Percentiles rank a stretch among this genome's conserved stretches.
phyloP scores from a whole-genome alignment of 2,888 invertebrate genomes.

The Cheilosia soror region DNA sequence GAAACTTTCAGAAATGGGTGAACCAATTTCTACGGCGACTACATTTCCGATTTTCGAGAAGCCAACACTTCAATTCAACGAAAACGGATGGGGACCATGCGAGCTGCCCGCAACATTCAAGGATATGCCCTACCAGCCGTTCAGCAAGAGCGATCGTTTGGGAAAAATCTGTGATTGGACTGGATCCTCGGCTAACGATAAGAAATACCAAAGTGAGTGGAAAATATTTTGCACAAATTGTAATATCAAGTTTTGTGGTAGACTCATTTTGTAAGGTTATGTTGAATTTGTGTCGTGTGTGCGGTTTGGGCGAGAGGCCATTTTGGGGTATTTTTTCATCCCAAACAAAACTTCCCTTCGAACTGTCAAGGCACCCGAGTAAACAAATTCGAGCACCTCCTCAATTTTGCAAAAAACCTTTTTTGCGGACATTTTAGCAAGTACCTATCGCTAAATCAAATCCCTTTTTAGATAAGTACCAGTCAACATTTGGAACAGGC shows the following conservation, averaged over 20 bases:
- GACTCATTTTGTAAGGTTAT: constrained; percentile 53
- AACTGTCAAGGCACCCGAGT: constrained; percentile 19
- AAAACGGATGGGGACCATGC: constrained; percentile 97
- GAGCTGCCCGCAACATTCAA: constrained; percentile 95
- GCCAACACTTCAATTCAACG: constrained; percentile 82
- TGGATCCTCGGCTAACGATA: constrained; percentile 95
- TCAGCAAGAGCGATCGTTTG: constrained; percentile 98
- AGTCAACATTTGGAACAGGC: constrained; percentile 96
- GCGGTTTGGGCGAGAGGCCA: constrained; percentile 47
- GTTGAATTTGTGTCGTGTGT: constrained; percentile 51
- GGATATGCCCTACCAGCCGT: constrained; percentile 96
- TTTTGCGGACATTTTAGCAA: background rate
- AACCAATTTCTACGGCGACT: constrained; percentile 80
- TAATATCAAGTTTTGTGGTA: background rate
- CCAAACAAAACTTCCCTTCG: constrained; percentile 33
- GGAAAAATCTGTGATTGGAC: constrained; percentile 99
- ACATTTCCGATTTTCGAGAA: constrained; percentile 79
- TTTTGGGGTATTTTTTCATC: constrained; percentile 54
- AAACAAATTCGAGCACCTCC: constrained; percentile 26
- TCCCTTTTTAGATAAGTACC: constrained; percentile 90
- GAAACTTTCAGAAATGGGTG: constrained; percentile 75
- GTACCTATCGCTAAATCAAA: background rate
- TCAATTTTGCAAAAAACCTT: too few species aligned
- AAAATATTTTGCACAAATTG: constrained; percentile 6
- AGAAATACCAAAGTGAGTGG: constrained; percentile 94